A percentile compares a stretch with the other conserved stretches of the same genome.
These are phyloP conservation scores for Scalopus aquaticus DNA, from an alignment of 2,113 vertebrate species.

Conservation along the genomic window DNA sequence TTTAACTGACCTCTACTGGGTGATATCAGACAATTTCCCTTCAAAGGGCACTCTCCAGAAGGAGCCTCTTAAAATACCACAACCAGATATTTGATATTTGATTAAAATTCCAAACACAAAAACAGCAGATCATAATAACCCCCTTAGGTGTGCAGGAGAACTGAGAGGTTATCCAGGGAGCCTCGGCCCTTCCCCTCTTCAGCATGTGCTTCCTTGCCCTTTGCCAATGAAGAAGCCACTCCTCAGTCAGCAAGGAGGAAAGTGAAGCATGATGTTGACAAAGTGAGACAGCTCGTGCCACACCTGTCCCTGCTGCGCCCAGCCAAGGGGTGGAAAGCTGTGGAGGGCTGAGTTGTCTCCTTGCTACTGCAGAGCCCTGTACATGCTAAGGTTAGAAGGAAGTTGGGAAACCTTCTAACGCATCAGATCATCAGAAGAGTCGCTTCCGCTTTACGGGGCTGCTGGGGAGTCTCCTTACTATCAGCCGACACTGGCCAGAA, in stretches of 20 bases:
- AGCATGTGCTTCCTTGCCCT: background rate
- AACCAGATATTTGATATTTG: background rate
- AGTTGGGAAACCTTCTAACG: slow-evolving; percentile 34
- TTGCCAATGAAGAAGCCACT: background rate
- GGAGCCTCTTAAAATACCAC: background rate
- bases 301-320: background rate
- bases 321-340: background rate
- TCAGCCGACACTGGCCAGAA: background rate
- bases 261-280: background rate
- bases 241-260: background rate
- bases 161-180: background rate
- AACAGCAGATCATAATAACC: too few relatives aligned
- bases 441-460: background rate
- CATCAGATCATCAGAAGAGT: background rate
- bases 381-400: background rate
- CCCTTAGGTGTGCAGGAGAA: background rate
- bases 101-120: background rate
- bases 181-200: background rate
- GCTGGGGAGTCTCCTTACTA: background rate
- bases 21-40: background rate
- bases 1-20: background rate
- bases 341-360: background rate
- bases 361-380: background rate
- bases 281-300: background rate
- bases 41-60: background rate